phyloP scores from a whole-genome alignment of 2,888 invertebrate species.

The Anaspis maculata region DNA sequence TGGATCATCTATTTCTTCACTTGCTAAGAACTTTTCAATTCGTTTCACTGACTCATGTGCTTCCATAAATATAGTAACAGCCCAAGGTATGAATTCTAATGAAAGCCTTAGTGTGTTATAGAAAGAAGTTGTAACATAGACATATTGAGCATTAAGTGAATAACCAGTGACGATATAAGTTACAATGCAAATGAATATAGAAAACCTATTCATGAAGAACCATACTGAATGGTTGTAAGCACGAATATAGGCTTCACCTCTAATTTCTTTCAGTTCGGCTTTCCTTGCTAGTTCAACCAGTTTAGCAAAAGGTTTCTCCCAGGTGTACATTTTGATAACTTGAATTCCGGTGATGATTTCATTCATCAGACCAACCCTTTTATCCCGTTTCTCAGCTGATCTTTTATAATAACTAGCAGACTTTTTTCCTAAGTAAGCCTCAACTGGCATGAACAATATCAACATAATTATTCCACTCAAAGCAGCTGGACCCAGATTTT shows the following conservation, averaged over 20 bases:
- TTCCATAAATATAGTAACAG: slow-evolving; percentile 68
- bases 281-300: slow-evolving; percentile 59
- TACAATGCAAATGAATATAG: slow-evolving; percentile 70
- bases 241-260: slow-evolving; percentile 61
- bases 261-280: slow-evolving; percentile 59
- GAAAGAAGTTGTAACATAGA: slow-evolving; percentile 67
- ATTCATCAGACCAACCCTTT: slow-evolving; percentile 79
- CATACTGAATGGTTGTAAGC: slow-evolving; percentile 62
- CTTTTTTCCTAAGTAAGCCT: slow-evolving; percentile 53
- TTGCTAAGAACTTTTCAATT: slow-evolving; percentile 48
- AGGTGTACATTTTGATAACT: slow-evolving; percentile 94
- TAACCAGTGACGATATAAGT: slow-evolving; percentile 62
- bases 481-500: slow-evolving; percentile 43
- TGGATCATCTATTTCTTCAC: slow-evolving; percentile 30
- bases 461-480: slow-evolving; percentile 47
- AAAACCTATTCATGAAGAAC: slow-evolving; percentile 74
- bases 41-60: slow-evolving; percentile 62
- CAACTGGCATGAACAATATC: slow-evolving; percentile 37
- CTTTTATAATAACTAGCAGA: slow-evolving; percentile 65
- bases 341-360: slow-evolving; percentile 82
- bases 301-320: slow-evolving; percentile 81
- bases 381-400: slow-evolving; percentile 73
- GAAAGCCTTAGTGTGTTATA: slow-evolving; percentile 40
- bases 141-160: slow-evolving; percentile 49
- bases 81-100: slow-evolving; percentile 80